Evolutionary conservation across 2,888 invertebrate genomes (phyloP).

Genomic region (Poecilobothrus nobilitatus): DNA sequence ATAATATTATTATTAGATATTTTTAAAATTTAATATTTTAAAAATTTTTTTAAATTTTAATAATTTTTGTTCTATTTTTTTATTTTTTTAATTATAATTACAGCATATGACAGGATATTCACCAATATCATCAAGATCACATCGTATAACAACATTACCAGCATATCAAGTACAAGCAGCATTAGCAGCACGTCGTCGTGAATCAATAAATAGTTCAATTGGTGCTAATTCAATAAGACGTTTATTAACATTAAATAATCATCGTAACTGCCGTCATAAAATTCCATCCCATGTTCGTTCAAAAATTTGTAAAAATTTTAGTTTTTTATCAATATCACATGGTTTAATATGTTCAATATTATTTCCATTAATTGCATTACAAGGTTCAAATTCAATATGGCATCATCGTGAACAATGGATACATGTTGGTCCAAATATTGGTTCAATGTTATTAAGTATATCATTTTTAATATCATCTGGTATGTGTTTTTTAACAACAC

Average conservation of each 20-base stretch:
- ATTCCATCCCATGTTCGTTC: constrained; percentile 40
- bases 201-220: constrained; percentile 63
- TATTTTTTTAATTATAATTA: not conserved
- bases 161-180: constrained; percentile 42
- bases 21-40: too few relatives aligned
- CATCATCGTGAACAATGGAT: constrained; percentile 42
- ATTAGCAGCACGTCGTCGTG: constrained; percentile 48
- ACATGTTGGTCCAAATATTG: constrained; percentile 43
- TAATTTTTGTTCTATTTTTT: too few relatives aligned
- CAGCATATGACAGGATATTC: constrained; percentile 52
- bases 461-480: constrained; percentile 55
- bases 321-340: constrained; percentile 36
- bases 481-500: constrained; percentile 48
- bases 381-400: constrained; percentile 44
- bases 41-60: too few relatives aligned
- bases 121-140: constrained; percentile 51
- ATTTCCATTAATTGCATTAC: constrained; percentile 38
- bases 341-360: constrained; percentile 37
- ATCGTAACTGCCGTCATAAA: constrained; percentile 40
- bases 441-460: constrained; percentile 55
- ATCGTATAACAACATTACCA: constrained; percentile 44
- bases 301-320: constrained; percentile 38
- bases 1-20: too few relatives aligned
- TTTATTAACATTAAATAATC: constrained; percentile 55
- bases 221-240: constrained; percentile 70